Evolutionary conservation across 2,888 invertebrate genomes (phyloP).

Genomic region (Acrobasis repandana): DNA sequence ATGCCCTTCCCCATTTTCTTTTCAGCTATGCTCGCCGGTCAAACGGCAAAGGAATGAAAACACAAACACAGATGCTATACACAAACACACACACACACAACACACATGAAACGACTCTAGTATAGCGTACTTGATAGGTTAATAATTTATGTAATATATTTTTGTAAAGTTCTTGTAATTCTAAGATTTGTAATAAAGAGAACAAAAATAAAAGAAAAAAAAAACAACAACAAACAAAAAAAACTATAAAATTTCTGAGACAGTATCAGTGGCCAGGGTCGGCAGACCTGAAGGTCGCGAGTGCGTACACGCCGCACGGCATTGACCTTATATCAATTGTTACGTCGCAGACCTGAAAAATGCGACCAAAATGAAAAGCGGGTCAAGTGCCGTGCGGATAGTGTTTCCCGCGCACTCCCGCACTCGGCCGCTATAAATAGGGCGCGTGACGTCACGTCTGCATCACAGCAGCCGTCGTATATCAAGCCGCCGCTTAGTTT

Average conservation of each 20-base stretch:
- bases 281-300: constrained; percentile 55
- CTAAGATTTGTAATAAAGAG: constrained; percentile 83
- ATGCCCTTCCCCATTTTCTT: constrained; percentile 73
- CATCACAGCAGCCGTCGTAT: constrained; percentile 62
- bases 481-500: constrained; percentile 67
- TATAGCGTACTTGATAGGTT: constrained; percentile 62
- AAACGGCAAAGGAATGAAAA: constrained; percentile 43
- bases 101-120: constrained; percentile 55
- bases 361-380: constrained; percentile 51
- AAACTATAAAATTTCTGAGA: constrained; percentile 48
- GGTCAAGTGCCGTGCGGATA: constrained; percentile 72
- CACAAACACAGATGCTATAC: constrained; percentile 39
- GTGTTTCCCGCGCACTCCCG: constrained; percentile 59
- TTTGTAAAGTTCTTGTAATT: constrained; percentile 79
- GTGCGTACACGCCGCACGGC: constrained; percentile 61
- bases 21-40: constrained; percentile 76
- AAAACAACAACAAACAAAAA: constrained; percentile 59
- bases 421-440: constrained; percentile 49
- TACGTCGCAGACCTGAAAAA: constrained; percentile 46
- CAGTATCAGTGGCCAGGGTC: constrained; percentile 27
- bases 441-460: constrained; percentile 64
- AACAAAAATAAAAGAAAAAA: constrained; percentile 68
- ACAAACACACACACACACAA: constrained; percentile 47
- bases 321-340: constrained; percentile 71
- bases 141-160: constrained; percentile 74